phyloP scores from a whole-genome alignment of 1,140 invertebrate genomes.

The Potamilus streckersoni region DNA sequence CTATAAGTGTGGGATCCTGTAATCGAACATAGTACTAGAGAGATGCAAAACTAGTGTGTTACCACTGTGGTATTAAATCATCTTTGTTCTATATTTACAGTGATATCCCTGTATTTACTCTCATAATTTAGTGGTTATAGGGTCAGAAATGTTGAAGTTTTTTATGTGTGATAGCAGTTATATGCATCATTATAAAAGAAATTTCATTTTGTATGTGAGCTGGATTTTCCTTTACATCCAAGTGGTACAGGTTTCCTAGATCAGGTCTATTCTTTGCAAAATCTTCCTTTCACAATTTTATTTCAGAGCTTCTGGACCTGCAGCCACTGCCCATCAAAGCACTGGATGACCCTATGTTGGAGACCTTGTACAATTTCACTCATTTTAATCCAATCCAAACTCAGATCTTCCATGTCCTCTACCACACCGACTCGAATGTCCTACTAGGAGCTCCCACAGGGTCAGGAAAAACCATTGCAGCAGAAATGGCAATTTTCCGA shows the following conservation, averaged over 20 bases:
- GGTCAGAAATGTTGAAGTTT: not conserved
- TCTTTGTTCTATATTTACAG: too few relatives aligned
- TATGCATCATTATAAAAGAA: not conserved
- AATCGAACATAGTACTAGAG: too few relatives aligned
- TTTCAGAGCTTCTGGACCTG: constrained; percentile 86
- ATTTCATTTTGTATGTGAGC: not conserved
- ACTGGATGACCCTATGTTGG: constrained; percentile 81
- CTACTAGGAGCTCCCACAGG: constrained; percentile 97
- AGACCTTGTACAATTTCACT: constrained; percentile 89
- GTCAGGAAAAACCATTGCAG: constrained; percentile 98
- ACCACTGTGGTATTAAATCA: too few relatives aligned
- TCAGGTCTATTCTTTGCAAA: not conserved
- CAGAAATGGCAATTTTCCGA: constrained; percentile 97
- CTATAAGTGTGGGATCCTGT: too few relatives aligned
- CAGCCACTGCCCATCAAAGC: constrained; percentile 89
- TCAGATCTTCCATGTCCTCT: constrained; percentile 97
- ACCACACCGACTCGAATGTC: constrained; percentile 95
- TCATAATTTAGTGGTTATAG: too few relatives aligned
- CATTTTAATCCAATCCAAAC: constrained; percentile 99
- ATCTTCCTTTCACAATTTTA: constrained; percentile 6
- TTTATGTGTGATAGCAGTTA: not conserved
- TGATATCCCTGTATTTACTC: too few relatives aligned
- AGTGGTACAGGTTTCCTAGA: too few relatives aligned
- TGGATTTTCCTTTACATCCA: too few relatives aligned
- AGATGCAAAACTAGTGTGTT: too few relatives aligned